A percentile compares a stretch with the other conserved stretches of the same genome.
Evolutionary conservation across 1,140 invertebrate species (phyloP).

Genomic region (Zelostemma sp.): DNA sequence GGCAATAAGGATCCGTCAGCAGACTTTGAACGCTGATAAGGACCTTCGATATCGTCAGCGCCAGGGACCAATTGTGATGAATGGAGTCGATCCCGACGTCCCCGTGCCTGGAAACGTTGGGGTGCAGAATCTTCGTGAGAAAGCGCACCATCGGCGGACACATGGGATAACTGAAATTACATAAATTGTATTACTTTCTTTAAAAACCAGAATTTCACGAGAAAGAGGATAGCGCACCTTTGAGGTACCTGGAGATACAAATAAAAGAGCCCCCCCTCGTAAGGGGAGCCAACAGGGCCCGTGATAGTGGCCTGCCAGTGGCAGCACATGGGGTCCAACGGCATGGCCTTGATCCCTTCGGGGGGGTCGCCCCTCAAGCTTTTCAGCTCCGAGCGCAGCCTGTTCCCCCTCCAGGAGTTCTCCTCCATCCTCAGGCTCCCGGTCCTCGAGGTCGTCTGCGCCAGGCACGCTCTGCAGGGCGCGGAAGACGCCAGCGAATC

Average conservation of each 20-base stretch:
- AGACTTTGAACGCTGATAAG: constrained; percentile 92
- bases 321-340: constrained; percentile 83
- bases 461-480: constrained; percentile 85
- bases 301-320: constrained; percentile 94
- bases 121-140: constrained; percentile 92
- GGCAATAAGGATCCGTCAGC: constrained; percentile 92
- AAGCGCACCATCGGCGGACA: constrained; percentile 90
- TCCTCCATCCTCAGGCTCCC: constrained; percentile 74
- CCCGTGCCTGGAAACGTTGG: constrained; percentile 95
- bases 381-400: constrained; percentile 82
- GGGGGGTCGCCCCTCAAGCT: constrained; percentile 84
- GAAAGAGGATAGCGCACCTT: constrained; percentile 67
- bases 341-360: constrained; percentile 90
- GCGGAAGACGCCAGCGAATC: constrained; percentile 64
- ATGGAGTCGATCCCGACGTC: constrained; percentile 96
- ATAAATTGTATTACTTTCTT: neutral
- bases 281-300: constrained; percentile 90
- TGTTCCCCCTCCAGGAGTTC: constrained; percentile 81
- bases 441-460: constrained; percentile 79
- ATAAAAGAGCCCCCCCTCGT: constrained; percentile 95
- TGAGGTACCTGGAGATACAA: constrained; percentile 89
- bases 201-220: constrained; percentile 7
- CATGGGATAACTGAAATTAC: constrained; percentile 86
- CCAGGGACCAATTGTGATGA: constrained; percentile 95
- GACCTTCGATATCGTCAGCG: constrained; percentile 91